A percentile compares a stretch with the other conserved stretches of the same genome.
phyloP scores from a whole-genome alignment of 2,797 vertebrate species.

The Notolepis coatsorum region DNA sequence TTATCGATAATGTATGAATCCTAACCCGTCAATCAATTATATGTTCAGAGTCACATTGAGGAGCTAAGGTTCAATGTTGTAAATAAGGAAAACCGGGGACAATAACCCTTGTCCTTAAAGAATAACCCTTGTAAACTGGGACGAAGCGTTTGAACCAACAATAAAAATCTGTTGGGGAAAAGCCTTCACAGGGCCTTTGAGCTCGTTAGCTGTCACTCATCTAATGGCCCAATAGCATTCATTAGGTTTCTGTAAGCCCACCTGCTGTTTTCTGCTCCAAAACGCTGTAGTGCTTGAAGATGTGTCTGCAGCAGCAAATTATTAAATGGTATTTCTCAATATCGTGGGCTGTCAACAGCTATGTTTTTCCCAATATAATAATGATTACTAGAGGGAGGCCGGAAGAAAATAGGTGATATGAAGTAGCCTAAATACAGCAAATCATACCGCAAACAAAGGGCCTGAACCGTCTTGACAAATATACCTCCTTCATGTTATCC shows the following conservation, averaged over 20 bases:
- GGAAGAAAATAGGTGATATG: conserved; percentile 44
- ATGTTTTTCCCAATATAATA: conserved; percentile 70
- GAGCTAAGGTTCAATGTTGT: conserved; percentile 22
- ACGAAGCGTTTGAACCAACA: conserved; percentile 2
- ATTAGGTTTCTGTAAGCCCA: conserved; percentile 66
- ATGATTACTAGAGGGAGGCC: conserved; percentile 56
- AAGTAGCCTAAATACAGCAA: conserved; percentile 32
- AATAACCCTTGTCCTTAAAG: conserved; percentile 33
- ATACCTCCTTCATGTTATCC: conserved; percentile 21
- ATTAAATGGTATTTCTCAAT: conserved; percentile 71
- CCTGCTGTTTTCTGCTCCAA: conserved; percentile 64
- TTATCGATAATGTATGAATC: conserved; percentile 15
- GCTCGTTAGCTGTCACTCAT: conserved; percentile 75
- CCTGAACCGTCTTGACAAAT: conserved; percentile 21
- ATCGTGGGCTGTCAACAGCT: conserved; percentile 61
- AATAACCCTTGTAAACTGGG: no score
- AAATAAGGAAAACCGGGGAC: conserved; percentile 48
- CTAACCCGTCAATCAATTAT: conserved; percentile 22
- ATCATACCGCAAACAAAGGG: conserved; percentile 23
- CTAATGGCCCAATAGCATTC: conserved; percentile 66
- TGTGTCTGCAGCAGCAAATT: conserved; percentile 70
- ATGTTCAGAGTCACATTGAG: conserved; percentile 14
- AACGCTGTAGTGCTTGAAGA: conserved; percentile 72
- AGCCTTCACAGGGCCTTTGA: conserved; percentile 39
- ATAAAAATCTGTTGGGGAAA: conserved; percentile 26